phyloP scores from a whole-genome alignment of 2,113 vertebrate genomes.

The Anolis sagrei region DNA sequence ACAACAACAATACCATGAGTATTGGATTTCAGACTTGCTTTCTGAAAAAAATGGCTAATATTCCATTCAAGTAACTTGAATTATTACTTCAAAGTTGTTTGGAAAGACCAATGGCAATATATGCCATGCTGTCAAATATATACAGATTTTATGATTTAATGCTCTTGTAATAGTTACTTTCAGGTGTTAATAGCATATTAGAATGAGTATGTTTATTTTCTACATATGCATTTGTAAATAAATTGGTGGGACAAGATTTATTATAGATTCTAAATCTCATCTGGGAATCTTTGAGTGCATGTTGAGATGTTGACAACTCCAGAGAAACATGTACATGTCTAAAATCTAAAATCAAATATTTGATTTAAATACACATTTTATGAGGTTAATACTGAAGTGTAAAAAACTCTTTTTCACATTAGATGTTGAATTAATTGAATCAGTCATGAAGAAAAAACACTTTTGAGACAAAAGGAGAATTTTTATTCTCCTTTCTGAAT shows the following conservation, averaged over 20 bases:
- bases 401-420: background rate
- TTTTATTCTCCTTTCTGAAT: background rate
- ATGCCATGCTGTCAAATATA: background rate
- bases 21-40: no score
- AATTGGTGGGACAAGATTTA: background rate
- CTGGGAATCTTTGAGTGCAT: no score
- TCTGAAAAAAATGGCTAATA: no score
- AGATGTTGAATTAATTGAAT: background rate
- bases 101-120: background rate
- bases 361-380: background rate
- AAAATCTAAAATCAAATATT: no score
- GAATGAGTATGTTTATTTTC: background rate
- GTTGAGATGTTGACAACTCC: no score
- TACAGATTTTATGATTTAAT: background rate
- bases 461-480: background rate
- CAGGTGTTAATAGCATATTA: background rate
- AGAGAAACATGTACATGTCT: no score
- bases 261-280: background rate
- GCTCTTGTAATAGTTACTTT: background rate
- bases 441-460: background rate
- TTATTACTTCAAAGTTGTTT: background rate
- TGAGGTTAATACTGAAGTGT: background rate
- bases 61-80: background rate
- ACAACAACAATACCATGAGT: no score
- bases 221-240: background rate